These are phyloP conservation scores for Drosophila ohnishii DNA, from an alignment of 1,140 invertebrate species.

Conservation along the genomic window DNA sequence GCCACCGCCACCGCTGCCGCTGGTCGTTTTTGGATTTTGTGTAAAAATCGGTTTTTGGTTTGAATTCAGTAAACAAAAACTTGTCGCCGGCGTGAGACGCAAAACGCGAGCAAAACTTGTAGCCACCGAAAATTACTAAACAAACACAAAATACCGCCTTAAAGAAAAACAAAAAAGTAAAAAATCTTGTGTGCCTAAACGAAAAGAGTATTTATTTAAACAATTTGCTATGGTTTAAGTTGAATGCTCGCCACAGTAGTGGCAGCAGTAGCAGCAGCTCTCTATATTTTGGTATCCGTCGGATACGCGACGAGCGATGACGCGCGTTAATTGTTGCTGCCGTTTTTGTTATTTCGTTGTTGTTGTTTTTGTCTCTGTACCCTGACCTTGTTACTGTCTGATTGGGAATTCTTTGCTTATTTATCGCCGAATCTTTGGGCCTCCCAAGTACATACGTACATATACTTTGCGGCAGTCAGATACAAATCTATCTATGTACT, in stretches of 20 bases:
- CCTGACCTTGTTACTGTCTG: conserved; percentile 76
- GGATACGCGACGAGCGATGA: conserved; percentile 53
- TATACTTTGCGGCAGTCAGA: conserved; percentile 34
- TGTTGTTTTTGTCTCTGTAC: conserved; percentile 43
- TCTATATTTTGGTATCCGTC: conserved; percentile 35
- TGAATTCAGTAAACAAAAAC: conserved; percentile 83
- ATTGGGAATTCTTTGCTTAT: conserved; percentile 50
- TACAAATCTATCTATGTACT: conserved; percentile 57
- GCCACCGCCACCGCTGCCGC: conserved; percentile 34
- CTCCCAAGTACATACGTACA: conserved; percentile 21
- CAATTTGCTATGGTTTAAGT: conserved; percentile 68
- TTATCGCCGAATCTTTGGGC: conserved; percentile 27
- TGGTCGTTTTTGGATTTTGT: conserved; percentile 69
- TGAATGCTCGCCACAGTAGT: conserved; percentile 56
- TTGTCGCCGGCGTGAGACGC: conserved; percentile 81
- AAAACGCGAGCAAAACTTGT: conserved; percentile 46
- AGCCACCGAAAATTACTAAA: conserved; percentile 21
- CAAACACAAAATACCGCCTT: conserved; percentile 15
- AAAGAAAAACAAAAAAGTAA: conserved; percentile 8
- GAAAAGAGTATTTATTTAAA: conserved; percentile 70
- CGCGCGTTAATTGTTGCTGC: conserved; percentile 57
- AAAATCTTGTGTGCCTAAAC: conserved; percentile 32
- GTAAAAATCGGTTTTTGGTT: conserved; percentile 77
- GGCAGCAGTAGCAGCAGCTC: conserved; percentile 10
- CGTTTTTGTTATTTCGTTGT: conserved; percentile 11